These are phyloP conservation scores for Drosophila flavopinicola DNA, from an alignment of 2,888 invertebrate genomes.

Conservation along the genomic window DNA sequence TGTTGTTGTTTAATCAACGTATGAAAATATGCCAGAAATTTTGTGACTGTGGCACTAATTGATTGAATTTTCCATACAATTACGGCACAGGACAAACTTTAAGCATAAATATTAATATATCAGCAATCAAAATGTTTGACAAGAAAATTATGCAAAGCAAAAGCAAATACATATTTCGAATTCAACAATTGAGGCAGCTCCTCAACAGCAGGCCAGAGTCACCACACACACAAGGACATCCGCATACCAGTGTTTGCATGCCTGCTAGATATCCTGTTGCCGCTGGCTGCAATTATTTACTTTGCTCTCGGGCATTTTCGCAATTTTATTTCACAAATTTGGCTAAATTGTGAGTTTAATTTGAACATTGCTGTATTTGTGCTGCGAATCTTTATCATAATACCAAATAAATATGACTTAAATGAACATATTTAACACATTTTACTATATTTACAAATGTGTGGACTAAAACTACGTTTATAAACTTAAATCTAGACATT, in stretches of 20 bases:
- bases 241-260: no score
- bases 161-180: conserved; percentile 57
- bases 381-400: no score
- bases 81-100: conserved; percentile 45
- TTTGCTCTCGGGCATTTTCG: no score
- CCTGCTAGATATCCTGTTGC: conserved; percentile 13
- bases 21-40: conserved; percentile 36
- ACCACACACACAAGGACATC: conserved; percentile 28
- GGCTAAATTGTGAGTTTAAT: no score
- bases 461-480: no score
- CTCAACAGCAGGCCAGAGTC: conserved; percentile 3
- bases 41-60: conserved; percentile 54
- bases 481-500: no score
- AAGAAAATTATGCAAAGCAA: conserved; percentile 65
- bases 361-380: no score
- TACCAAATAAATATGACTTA: no score
- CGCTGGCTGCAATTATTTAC: no score
- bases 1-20: conserved; percentile 47
- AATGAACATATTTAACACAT: no score
- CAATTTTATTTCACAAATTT: no score
- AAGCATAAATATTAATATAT: conserved; percentile 68
- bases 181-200: conserved; percentile 39
- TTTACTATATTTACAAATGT: no score
- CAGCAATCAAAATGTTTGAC: conserved; percentile 73
- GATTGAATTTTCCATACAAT: conserved; percentile 61